Percentiles rank a stretch among this genome's conserved stretches.
Conservation (phyloP, 2,888 invertebrate species). For the Isotomurus palustris region DNA sequence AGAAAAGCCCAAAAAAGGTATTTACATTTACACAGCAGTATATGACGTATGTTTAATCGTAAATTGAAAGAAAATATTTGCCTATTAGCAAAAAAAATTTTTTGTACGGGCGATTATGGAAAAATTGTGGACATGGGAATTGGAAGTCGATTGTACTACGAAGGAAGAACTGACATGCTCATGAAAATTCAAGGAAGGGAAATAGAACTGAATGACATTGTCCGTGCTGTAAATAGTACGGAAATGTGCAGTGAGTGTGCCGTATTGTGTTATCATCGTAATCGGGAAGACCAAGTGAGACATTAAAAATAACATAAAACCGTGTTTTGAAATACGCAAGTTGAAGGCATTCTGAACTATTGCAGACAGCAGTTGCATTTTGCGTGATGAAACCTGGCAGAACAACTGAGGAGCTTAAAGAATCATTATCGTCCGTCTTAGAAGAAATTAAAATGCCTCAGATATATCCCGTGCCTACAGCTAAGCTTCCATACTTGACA, state of each 20-base stretch:
- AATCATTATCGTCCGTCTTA: not conserved
- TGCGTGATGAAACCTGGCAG: constrained; percentile 14
- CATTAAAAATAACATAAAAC: too few relatives aligned
- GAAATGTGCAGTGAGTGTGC: constrained; percentile 17
- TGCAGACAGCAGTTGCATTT: constrained; percentile 21
- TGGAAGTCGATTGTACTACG: constrained; percentile 18
- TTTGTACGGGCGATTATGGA: constrained; percentile 27
- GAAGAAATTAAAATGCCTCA: constrained; percentile 5
- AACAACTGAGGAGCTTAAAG: constrained; percentile 2
- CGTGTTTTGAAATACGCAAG: too few relatives aligned
- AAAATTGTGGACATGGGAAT: constrained; percentile 13
- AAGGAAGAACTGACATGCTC: constrained; percentile 31
- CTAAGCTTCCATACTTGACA: constrained; percentile 24
- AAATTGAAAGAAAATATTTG: constrained; percentile 1
- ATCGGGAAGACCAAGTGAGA: constrained; percentile 17
- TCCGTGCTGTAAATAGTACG: constrained; percentile 19
- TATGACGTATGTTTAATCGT: too few relatives aligned
- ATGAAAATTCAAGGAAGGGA: constrained; percentile 23
- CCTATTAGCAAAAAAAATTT: not conserved
- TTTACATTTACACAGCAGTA: not conserved
- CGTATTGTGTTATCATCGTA: constrained; percentile 25
- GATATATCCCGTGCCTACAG: constrained; percentile 22
- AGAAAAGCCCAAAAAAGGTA: not conserved
- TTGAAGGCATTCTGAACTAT: too few relatives aligned
- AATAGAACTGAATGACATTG: constrained; percentile 28